phyloP scores from a whole-genome alignment of 2,888 invertebrate genomes.

The Stenchaetothrips biformis region DNA sequence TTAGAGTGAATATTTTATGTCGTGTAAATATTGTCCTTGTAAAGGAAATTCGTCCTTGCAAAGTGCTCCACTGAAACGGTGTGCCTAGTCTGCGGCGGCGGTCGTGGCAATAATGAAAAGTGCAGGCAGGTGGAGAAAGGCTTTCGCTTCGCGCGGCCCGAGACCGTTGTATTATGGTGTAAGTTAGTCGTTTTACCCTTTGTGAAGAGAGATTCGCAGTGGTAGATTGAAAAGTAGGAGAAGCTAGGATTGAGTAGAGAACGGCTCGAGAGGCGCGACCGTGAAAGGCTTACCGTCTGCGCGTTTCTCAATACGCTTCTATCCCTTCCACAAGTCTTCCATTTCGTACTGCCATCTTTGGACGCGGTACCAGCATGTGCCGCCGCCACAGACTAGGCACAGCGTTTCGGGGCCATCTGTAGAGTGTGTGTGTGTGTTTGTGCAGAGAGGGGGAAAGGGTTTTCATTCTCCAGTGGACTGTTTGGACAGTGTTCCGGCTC shows the following conservation, averaged over 20 bases:
- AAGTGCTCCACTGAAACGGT: background rate
- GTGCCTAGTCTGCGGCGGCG: background rate
- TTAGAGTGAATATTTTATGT: conserved; percentile 22
- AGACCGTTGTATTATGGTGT: background rate
- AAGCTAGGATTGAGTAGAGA: background rate
- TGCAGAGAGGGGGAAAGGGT: background rate
- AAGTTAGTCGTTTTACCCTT: background rate
- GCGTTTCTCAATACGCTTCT: background rate
- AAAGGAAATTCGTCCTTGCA: conserved; percentile 15
- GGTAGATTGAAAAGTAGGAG: background rate
- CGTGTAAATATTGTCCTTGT: background rate
- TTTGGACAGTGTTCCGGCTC: background rate
- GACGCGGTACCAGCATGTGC: conserved; percentile 4
- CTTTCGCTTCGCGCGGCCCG: background rate
- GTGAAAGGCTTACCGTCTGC: background rate
- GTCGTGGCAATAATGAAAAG: background rate
- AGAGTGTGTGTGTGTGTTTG: background rate
- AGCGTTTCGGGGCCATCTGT: conserved; percentile 7
- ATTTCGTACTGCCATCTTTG: conserved; percentile 3
- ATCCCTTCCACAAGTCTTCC: background rate
- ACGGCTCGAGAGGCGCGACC: background rate
- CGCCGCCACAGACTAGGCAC: conserved; percentile 2
- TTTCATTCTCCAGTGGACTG: background rate
- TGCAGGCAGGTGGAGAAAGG: background rate
- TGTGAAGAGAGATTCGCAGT: background rate